These are phyloP conservation scores for Drosophila ochracea DNA, from an alignment of 2,888 invertebrate species.

Conservation along the genomic window DNA sequence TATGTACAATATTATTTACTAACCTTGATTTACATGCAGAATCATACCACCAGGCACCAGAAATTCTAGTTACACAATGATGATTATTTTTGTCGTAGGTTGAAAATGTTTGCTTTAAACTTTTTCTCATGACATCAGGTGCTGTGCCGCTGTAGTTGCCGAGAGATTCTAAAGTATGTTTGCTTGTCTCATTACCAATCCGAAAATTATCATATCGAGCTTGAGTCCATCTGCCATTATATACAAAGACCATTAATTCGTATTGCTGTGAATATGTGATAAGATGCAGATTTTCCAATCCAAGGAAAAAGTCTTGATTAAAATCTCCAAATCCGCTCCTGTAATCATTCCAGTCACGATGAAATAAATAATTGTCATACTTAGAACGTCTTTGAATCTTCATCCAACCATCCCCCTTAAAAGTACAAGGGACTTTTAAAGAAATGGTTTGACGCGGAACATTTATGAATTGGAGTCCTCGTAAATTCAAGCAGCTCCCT, in stretches of 20 bases:
- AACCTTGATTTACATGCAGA: rapidly evolving
- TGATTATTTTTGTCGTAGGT: neutral
- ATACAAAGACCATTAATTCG: conserved; percentile 1
- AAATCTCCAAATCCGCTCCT: conserved; percentile 9
- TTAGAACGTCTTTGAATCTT: neutral
- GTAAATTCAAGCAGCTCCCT: neutral
- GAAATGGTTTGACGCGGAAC: rapidly evolving
- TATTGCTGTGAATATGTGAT: conserved; percentile 5
- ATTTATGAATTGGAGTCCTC: neutral
- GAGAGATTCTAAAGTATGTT: conserved; percentile 10
- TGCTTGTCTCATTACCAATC: neutral
- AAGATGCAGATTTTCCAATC: conserved; percentile 13
- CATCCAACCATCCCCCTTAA: neutral
- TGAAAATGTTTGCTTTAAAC: neutral
- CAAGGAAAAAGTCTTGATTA: conserved; percentile 6
- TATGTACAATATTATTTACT: neutral
- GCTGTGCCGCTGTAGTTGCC: neutral
- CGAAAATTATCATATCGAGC: conserved; percentile 6
- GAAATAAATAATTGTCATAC: rapidly evolving
- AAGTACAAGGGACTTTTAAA: neutral
- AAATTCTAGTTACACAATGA: rapidly evolving
- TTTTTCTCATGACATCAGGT: rapidly evolving
- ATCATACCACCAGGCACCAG: conserved; percentile 18
- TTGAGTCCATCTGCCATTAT: rapidly evolving
- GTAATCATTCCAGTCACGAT: neutral